Conservation (phyloP, 2,888 invertebrate genomes). For the Trachelus troglodyta region DNA sequence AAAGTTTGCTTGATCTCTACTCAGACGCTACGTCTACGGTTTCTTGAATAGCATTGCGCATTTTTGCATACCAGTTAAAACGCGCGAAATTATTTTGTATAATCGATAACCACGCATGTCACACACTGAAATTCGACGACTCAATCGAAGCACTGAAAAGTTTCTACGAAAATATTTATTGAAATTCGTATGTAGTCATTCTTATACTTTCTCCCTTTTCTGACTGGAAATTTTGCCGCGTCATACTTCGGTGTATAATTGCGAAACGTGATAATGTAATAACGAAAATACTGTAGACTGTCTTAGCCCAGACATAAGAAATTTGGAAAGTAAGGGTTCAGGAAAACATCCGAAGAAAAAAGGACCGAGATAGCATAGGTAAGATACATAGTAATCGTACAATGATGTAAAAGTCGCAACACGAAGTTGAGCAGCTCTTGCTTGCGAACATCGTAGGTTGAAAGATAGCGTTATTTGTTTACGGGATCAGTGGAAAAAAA, state of each 20-base stretch:
- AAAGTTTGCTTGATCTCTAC: neutral
- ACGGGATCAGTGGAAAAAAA: too few species aligned
- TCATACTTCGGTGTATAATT: neutral
- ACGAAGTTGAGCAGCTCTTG: neutral
- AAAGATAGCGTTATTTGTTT: neutral
- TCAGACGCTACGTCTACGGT: neutral
- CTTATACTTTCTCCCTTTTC: neutral
- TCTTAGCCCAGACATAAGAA: neutral
- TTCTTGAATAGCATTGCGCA: neutral
- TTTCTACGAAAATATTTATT: neutral
- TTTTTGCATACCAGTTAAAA: neutral
- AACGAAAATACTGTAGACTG: neutral
- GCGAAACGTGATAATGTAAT: neutral
- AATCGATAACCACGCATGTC: too few species aligned
- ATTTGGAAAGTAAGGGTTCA: neutral
- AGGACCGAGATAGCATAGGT: too few species aligned
- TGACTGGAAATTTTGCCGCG: neutral
- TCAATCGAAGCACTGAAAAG: neutral
- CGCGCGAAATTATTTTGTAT: neutral
- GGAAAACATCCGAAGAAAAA: neutral
- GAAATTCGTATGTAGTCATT: neutral
- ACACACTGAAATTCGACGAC: neutral
- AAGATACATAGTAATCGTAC: too few species aligned
- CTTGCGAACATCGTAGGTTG: neutral
- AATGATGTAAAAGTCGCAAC: neutral